phyloP scores from a whole-genome alignment of 2,113 vertebrate species.

The Charadrius vociferus region DNA sequence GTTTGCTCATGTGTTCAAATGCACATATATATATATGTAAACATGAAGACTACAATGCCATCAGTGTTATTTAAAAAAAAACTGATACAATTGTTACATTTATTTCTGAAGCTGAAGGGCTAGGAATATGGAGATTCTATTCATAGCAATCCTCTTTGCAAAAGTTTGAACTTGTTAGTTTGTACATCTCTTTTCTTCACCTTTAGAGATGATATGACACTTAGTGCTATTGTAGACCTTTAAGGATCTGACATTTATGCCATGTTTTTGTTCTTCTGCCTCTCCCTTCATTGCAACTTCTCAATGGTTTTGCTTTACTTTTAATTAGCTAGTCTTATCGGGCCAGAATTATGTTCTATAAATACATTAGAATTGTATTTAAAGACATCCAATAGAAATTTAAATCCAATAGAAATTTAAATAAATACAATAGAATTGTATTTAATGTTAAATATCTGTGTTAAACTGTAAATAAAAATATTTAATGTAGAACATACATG shows the following conservation, averaged over 20 bases:
- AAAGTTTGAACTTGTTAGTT: neutral
- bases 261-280: neutral
- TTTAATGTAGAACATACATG: rapidly evolving
- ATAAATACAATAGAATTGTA: neutral
- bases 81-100: neutral
- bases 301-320: neutral
- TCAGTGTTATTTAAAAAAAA: neutral
- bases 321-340: neutral
- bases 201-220: neutral
- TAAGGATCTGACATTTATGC: neutral
- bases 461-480: neutral
- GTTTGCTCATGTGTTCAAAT: rapidly evolving
- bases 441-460: neutral
- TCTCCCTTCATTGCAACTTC: neutral
- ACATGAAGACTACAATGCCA: rapidly evolving
- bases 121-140: neutral
- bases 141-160: neutral
- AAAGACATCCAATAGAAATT: neutral
- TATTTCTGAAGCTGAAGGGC: neutral
- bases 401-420: neutral
- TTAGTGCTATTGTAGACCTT: neutral
- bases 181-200: neutral
- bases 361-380: neutral
- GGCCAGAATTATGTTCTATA: neutral
- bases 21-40: rapidly evolving